Conservation (phyloP, 2,888 invertebrate genomes). For the Patella caerulea region DNA sequence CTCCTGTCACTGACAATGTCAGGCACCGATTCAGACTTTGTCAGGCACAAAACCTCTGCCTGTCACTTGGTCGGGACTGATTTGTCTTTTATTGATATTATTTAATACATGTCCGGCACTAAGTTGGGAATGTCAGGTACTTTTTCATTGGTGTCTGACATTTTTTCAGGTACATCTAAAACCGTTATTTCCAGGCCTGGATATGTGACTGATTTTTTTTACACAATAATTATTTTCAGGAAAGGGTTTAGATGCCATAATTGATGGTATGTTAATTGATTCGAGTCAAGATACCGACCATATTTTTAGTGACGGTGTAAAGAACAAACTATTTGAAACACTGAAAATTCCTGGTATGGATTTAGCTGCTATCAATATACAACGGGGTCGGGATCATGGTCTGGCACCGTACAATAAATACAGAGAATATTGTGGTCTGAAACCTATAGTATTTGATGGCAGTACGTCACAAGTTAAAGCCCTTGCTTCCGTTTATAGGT, state of each 20-base stretch:
- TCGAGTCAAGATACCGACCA: background rate
- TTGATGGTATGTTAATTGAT: slow-evolving; percentile 19
- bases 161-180: too few species aligned
- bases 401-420: slow-evolving; percentile 35
- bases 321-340: background rate
- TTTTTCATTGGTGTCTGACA: too few species aligned
- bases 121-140: too few species aligned
- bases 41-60: too few species aligned
- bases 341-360: slow-evolving; percentile 22
- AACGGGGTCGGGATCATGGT: slow-evolving; percentile 43
- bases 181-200: too few species aligned
- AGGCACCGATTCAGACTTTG: too few species aligned
- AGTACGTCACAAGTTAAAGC: background rate
- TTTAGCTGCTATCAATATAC: slow-evolving; percentile 35
- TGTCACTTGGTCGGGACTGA: too few species aligned
- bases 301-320: background rate
- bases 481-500: background rate
- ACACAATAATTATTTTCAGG: background rate
- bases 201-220: too few species aligned
- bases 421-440: slow-evolving; percentile 1
- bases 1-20: too few species aligned
- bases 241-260: slow-evolving; percentile 12
- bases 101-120: too few species aligned
- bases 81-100: too few species aligned
- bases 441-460: background rate